Percentiles rank a stretch among this genome's conserved stretches.
phyloP scores from a whole-genome alignment of 2,797 vertebrate genomes.

The Enteromius afrohamiltoni region DNA sequence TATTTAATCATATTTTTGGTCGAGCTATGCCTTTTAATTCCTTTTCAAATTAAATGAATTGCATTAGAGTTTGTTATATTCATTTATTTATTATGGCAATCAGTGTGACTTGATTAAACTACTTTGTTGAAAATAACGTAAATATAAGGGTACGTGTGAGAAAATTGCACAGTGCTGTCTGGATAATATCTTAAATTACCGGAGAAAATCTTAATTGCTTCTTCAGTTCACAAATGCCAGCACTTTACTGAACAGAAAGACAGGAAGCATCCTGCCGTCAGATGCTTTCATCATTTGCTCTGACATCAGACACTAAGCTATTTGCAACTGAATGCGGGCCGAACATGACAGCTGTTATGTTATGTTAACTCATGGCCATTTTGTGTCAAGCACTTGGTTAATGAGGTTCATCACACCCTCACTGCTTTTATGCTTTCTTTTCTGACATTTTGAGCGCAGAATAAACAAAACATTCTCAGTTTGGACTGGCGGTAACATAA shows the following conservation, averaged over 20 bases:
- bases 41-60: background rate
- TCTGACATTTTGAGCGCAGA: slow-evolving; percentile 24
- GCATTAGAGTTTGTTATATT: background rate
- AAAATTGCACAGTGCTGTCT: background rate
- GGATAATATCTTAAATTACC: slow-evolving; percentile 25
- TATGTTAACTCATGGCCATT: slow-evolving; percentile 43
- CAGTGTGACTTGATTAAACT: background rate
- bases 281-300: slow-evolving; percentile 33
- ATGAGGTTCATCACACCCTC: slow-evolving; percentile 25
- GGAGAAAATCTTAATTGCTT: slow-evolving; percentile 2
- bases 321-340: slow-evolving; percentile 39
- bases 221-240: slow-evolving; percentile 5
- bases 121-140: background rate
- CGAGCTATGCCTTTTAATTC: background rate
- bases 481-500: slow-evolving; percentile 37
- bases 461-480: slow-evolving; percentile 6
- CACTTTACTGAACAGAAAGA: slow-evolving; percentile 34
- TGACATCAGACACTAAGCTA: slow-evolving; percentile 46
- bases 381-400: slow-evolving; percentile 48
- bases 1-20: background rate
- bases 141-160: slow-evolving; percentile 3
- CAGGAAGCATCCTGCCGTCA: slow-evolving; percentile 41
- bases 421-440: slow-evolving; percentile 35
- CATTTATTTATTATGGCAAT: background rate
- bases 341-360: slow-evolving; percentile 47